A percentile compares a stretch with the other conserved stretches of the same genome.
phyloP scores from a whole-genome alignment of 92 coral and sea anemone genomes.

The Hydrozoanthus gracilis region DNA sequence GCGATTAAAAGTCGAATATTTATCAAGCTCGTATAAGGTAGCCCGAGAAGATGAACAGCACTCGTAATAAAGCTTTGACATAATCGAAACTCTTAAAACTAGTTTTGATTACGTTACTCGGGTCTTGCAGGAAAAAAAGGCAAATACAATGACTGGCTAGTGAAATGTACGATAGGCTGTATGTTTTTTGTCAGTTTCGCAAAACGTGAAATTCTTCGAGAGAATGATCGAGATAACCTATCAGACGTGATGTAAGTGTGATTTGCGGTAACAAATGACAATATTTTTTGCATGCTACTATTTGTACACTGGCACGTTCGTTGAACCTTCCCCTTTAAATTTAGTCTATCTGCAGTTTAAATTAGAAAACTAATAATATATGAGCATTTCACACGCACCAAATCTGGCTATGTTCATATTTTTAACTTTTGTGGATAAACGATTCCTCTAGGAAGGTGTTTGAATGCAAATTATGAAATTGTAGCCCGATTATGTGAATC shows the following conservation, averaged over 20 bases:
- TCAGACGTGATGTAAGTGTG: slow-evolving; percentile 35
- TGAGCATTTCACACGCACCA: background rate
- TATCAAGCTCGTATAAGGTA: slow-evolving; percentile 17
- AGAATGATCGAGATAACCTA: slow-evolving; percentile 32
- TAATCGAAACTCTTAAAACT: background rate
- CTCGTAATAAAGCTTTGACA: too few species aligned
- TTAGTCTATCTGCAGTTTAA: too few species aligned
- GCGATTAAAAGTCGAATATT: slow-evolving; percentile 44
- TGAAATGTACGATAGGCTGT: slow-evolving; percentile 18
- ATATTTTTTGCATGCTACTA: slow-evolving; percentile 3
- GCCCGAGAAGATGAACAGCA: background rate
- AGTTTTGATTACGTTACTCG: background rate
- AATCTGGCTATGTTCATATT: slow-evolving; percentile 1
- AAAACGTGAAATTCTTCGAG: slow-evolving; percentile 41
- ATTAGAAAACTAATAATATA: background rate
- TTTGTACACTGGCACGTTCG: too few species aligned
- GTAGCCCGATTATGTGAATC: background rate
- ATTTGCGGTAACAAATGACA: slow-evolving; percentile 40
- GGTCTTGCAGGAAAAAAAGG: slow-evolving; percentile 1
- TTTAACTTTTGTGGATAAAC: background rate
- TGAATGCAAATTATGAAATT: background rate
- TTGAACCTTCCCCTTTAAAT: too few species aligned
- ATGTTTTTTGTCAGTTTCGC: slow-evolving; percentile 50
- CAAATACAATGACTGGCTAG: background rate
- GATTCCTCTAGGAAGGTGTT: slow-evolving; percentile 4